Evolutionary conservation across 2,888 invertebrate genomes (phyloP).

Genomic region (Byasa hedistus): DNA sequence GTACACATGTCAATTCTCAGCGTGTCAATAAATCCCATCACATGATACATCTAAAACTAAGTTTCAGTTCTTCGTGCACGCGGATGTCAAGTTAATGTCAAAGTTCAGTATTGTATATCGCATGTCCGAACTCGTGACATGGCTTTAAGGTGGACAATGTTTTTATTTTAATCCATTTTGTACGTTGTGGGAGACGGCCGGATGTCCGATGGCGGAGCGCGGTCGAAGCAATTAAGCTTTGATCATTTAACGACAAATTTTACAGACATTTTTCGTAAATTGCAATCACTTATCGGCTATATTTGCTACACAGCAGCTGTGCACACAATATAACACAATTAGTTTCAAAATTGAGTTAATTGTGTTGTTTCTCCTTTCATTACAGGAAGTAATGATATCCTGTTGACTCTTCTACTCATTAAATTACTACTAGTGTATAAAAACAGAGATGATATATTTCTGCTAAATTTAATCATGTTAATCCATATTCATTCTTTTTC

Average conservation of each 20-base stretch:
- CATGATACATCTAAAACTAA: conserved; percentile 1
- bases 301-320: conserved; percentile 8
- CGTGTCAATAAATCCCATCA: background rate
- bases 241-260: conserved; percentile 73
- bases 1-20: background rate
- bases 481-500: too few species aligned
- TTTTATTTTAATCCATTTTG: conserved; percentile 73
- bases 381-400: too few species aligned
- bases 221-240: conserved; percentile 76
- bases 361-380: too few species aligned
- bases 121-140: conserved; percentile 31
- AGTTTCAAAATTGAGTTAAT: background rate
- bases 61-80: conserved; percentile 2
- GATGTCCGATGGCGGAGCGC: conserved; percentile 63
- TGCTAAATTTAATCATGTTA: too few species aligned
- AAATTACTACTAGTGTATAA: background rate
- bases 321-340: background rate
- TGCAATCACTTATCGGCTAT: conserved; percentile 23
- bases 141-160: conserved; percentile 43
- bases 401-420: too few species aligned
- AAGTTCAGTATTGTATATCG: conserved; percentile 18
- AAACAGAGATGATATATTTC: background rate
- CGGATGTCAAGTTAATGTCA: conserved; percentile 20
- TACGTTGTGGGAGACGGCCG: conserved; percentile 64
- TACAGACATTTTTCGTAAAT: conserved; percentile 50